These are phyloP conservation scores for Colaptes auratus DNA, from an alignment of 2,113 vertebrate genomes.

Conservation along the genomic window DNA sequence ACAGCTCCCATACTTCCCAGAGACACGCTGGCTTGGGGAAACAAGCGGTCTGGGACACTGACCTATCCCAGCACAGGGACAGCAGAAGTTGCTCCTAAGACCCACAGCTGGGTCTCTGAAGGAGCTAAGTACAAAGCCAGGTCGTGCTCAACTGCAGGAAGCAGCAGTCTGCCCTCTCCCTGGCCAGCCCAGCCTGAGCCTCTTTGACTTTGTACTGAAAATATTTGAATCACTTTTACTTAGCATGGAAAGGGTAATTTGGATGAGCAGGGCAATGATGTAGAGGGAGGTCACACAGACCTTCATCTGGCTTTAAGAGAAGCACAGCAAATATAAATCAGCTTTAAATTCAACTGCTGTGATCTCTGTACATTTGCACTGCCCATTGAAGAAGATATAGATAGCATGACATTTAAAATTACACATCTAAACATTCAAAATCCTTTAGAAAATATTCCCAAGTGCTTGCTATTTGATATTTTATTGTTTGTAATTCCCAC, in stretches of 20 bases:
- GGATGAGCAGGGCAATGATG: background rate
- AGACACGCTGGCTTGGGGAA: rapidly evolving
- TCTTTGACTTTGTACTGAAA: rapidly evolving
- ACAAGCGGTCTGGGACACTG: background rate
- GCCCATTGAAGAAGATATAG: background rate
- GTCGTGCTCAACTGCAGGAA: background rate
- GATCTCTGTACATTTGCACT: rapidly evolving
- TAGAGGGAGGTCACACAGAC: rapidly evolving
- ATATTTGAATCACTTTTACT: background rate
- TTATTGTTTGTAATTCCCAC: background rate
- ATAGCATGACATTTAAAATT: background rate
- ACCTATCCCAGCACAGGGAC: rapidly evolving
- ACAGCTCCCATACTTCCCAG: background rate
- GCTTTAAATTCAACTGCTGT: background rate
- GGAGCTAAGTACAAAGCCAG: background rate
- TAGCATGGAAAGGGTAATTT: background rate
- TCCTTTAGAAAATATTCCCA: background rate
- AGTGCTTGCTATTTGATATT: background rate
- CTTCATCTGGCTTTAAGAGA: background rate
- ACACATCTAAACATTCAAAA: background rate
- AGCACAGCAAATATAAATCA: background rate
- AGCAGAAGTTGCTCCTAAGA: background rate
- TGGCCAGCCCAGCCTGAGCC: background rate
- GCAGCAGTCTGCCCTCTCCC: background rate
- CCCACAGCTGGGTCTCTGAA: background rate